phyloP scores from a whole-genome alignment of 2,113 vertebrate species.

The Bombycilla garrulus region DNA sequence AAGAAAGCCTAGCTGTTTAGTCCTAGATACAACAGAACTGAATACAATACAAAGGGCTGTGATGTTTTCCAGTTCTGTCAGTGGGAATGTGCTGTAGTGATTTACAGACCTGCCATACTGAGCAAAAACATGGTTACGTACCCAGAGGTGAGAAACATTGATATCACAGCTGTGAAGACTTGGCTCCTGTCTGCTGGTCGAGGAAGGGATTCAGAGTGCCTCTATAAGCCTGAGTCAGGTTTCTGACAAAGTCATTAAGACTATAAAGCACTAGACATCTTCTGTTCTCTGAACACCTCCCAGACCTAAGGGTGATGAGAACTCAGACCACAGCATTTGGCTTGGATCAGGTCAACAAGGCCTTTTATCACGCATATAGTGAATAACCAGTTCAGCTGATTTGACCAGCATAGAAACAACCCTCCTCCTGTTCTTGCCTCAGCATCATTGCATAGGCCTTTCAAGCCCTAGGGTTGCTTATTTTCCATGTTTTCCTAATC shows the following conservation, averaged over 20 bases:
- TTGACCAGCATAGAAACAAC: neutral
- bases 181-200: fast-evolving
- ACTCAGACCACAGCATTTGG: fast-evolving
- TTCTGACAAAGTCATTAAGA: neutral
- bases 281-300: fast-evolving
- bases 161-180: neutral
- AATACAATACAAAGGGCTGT: neutral
- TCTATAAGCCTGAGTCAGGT: neutral
- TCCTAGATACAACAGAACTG: neutral
- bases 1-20: neutral
- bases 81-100: neutral
- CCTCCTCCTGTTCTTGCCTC: neutral
- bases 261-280: fast-evolving
- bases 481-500: neutral
- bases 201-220: neutral
- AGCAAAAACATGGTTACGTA: neutral
- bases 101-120: neutral
- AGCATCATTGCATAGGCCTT: neutral
- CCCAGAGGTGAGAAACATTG: neutral
- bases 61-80: neutral
- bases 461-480: neutral
- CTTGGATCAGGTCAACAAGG: neutral
- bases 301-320: neutral
- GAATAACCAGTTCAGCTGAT: neutral
- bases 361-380: fast-evolving